A percentile compares a stretch with the other conserved stretches of the same genome.
phyloP scores from a whole-genome alignment of 2,888 invertebrate genomes.

The Neuroscelio doddi region DNA sequence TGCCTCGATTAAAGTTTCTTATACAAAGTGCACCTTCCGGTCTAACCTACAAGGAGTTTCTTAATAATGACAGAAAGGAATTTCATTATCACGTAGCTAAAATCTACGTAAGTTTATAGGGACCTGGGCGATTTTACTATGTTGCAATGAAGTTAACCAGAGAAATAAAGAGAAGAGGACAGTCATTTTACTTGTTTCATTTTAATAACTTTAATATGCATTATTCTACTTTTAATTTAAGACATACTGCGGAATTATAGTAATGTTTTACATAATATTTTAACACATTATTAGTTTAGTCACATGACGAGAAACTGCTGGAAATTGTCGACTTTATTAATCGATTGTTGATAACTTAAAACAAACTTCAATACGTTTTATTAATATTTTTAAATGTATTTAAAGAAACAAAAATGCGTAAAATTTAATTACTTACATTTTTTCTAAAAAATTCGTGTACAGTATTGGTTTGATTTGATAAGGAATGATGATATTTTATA shows the following conservation, averaged over 20 bases:
- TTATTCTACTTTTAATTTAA: too few relatives aligned
- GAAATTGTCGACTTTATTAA: too few relatives aligned
- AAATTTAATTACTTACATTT: too few relatives aligned
- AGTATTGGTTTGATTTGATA: too few relatives aligned
- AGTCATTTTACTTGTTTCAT: background rate
- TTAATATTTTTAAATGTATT: too few relatives aligned
- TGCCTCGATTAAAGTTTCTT: constrained; percentile 23
- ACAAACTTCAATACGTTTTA: too few relatives aligned
- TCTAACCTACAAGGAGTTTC: constrained; percentile 23
- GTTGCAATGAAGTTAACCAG: constrained; percentile 15
- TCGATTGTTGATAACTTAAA: too few relatives aligned
- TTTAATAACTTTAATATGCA: background rate
- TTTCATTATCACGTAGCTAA: constrained; percentile 33
- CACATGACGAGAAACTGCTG: too few relatives aligned
- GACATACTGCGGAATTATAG: background rate
- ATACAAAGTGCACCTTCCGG: constrained; percentile 23
- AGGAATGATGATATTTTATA: too few relatives aligned
- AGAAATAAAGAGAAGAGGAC: constrained; percentile 3
- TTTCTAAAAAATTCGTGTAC: too few relatives aligned
- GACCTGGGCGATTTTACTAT: constrained; percentile 17
- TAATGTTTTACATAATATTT: background rate
- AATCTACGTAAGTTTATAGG: constrained; percentile 22
- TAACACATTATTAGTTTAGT: too few relatives aligned
- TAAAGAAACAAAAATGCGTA: too few relatives aligned
- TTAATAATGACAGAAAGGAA: constrained; percentile 33